Conservation (phyloP, 1,140 invertebrate genomes). For the Papilio dardanus region DNA sequence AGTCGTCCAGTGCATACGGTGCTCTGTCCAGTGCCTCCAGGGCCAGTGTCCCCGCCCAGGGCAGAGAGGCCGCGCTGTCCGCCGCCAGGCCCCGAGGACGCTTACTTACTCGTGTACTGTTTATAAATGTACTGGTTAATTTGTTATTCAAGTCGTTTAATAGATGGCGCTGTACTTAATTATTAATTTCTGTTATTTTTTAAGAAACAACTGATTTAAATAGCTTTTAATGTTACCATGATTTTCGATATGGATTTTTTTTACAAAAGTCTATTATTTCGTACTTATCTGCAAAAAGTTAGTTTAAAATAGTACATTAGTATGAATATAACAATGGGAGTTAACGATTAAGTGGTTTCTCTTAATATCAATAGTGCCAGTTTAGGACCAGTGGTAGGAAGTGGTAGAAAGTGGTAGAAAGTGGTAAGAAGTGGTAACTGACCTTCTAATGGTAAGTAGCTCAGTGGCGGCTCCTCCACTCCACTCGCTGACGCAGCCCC, state of each 20-base stretch:
- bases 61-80: conserved; percentile 67
- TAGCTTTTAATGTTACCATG: too few relatives aligned
- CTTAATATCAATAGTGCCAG: too few relatives aligned
- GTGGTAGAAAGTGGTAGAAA: not conserved
- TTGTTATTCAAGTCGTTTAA: not conserved
- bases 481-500: conserved; percentile 78
- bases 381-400: too few relatives aligned
- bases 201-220: too few relatives aligned
- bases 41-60: conserved; percentile 63
- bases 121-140: not conserved
- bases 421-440: not conserved
- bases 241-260: not conserved
- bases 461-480: conserved; percentile 72
- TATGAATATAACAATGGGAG: too few relatives aligned
- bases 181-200: not conserved
- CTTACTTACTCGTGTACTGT: conserved; percentile 66
- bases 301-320: too few relatives aligned
- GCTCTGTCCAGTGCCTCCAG: conserved; percentile 55
- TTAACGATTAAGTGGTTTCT: not conserved
- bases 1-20: conserved; percentile 49
- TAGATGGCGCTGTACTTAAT: not conserved
- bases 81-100: conserved; percentile 60
- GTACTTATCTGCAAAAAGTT: too few relatives aligned
- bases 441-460: conserved; percentile 67
- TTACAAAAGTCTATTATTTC: too few relatives aligned